phyloP scores from a whole-genome alignment of 2,888 invertebrate species.

The Latheticus oryzae region DNA sequence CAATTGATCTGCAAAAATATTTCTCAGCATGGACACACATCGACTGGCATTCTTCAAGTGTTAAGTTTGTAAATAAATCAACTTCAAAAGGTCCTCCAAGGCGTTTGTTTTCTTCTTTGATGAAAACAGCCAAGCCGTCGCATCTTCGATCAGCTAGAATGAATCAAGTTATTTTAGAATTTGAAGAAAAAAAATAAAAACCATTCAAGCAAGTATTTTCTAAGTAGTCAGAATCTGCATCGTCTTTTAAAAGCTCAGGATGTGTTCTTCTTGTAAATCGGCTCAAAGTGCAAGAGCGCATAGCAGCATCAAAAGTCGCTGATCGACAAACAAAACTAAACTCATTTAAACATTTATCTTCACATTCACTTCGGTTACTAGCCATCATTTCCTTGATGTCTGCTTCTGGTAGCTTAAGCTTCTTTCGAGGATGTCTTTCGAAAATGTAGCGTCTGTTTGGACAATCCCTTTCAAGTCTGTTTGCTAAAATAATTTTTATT shows the following conservation, averaged over 20 bases:
- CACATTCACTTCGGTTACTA: constrained; percentile 88
- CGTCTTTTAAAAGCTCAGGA: constrained; percentile 85
- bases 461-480: constrained; percentile 88
- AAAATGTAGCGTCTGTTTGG: constrained; percentile 90
- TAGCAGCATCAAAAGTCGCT: constrained; percentile 82
- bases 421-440: constrained; percentile 87
- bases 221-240: constrained; percentile 88
- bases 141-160: constrained; percentile 83
- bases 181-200: constrained; percentile 62
- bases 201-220: constrained; percentile 92
- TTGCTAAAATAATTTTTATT: constrained; percentile 68
- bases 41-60: constrained; percentile 87
- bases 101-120: constrained; percentile 90
- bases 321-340: constrained; percentile 91
- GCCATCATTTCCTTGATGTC: constrained; percentile 89
- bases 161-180: neutral
- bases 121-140: constrained; percentile 87
- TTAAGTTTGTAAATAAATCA: constrained; percentile 87
- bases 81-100: constrained; percentile 90
- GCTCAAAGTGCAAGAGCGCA: constrained; percentile 84
- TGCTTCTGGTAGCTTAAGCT: constrained; percentile 81
- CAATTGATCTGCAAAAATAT: constrained; percentile 89
- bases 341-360: constrained; percentile 90
- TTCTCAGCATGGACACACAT: constrained; percentile 89
- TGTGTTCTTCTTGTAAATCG: constrained; percentile 87